Base-by-base conservation (phyloP, 2,113 vertebrate species). In the Marmota flaviventris region DNA sequence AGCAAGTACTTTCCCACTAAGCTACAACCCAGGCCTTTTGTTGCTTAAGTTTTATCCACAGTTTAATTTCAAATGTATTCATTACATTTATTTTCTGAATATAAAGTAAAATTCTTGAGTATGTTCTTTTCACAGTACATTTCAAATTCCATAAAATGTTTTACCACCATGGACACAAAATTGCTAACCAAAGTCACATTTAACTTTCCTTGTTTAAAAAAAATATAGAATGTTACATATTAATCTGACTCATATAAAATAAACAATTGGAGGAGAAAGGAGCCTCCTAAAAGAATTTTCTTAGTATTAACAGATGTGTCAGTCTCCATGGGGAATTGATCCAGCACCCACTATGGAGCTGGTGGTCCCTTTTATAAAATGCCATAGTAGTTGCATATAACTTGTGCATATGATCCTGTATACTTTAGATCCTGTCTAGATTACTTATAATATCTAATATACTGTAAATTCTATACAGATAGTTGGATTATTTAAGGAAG, bases 21-120 rank as follows among this genome's bases (percentile, higher is more conserved):
- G 32, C 61, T 27, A 63, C 24, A 63, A 58, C 9, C 29, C 27
- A n/a, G 67, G 12, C 34, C 67, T 70, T n/a, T 77, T 12, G 81
- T 45, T 69, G 14, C 25, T 70, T 95, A 76, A 18, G 79, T 53
- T 77, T 73, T 93, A 89, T 65, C 75, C 94, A 78, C 5, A 34
- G 20, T 85, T 89, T 77, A 63, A 63, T 85, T 81, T 13, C 10
- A 72, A 91, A 89, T 53, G 20, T 78, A 61, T 27, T 34, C 51
- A 11, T 53, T 75, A 53, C 79, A 42, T 88, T 34, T 81, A 70
- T 93, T 97, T 97, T 95, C 42, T 90, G 65, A 8, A 72, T 77
- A 81, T n/a, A 70, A 67, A 95, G 58, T 48, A 77, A 89, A 95
- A 87, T 82, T 37, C 4, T 79, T 42, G 72, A 77, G n/a, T 81